Conservation (phyloP, 2,797 vertebrate species). For the Luscinia megarhynchos region DNA sequence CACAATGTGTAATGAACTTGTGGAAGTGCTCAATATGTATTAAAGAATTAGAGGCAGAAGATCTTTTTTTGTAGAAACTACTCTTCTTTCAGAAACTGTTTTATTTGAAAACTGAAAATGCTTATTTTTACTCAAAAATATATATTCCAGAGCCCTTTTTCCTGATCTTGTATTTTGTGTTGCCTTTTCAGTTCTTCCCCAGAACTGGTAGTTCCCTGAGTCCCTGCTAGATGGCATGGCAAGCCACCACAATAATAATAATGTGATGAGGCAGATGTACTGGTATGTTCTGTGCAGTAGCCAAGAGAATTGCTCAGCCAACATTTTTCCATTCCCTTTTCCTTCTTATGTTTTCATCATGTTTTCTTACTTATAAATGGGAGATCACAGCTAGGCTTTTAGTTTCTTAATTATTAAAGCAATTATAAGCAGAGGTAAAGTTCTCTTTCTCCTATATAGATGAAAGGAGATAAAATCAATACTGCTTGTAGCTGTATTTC, state of each 20-base stretch:
- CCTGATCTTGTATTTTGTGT: neutral
- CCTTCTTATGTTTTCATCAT: neutral
- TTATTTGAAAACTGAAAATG: neutral
- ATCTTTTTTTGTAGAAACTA: neutral
- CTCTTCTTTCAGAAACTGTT: neutral
- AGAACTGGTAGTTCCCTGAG: constrained; percentile 45
- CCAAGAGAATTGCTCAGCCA: neutral
- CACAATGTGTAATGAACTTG: neutral
- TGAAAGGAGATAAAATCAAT: neutral
- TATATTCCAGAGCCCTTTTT: neutral
- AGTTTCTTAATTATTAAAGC: constrained; percentile 27
- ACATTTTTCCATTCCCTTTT: neutral
- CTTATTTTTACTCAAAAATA: neutral
- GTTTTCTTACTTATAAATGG: neutral
- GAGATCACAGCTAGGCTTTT: neutral
- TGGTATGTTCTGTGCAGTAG: neutral
- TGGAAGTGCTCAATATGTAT: neutral
- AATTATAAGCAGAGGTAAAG: neutral
- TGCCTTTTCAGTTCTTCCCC: constrained; percentile 1
- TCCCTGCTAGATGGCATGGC: constrained; percentile 74
- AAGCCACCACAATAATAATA: constrained; percentile 59
- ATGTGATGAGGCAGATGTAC: neutral
- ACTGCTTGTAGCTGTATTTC: constrained; percentile 3
- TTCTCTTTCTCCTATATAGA: neutral
- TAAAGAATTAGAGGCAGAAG: neutral